A percentile compares a stretch with the other conserved stretches of the same genome.
phyloP scores from a whole-genome alignment of 2,113 vertebrate species.

The Suricata suricatta region DNA sequence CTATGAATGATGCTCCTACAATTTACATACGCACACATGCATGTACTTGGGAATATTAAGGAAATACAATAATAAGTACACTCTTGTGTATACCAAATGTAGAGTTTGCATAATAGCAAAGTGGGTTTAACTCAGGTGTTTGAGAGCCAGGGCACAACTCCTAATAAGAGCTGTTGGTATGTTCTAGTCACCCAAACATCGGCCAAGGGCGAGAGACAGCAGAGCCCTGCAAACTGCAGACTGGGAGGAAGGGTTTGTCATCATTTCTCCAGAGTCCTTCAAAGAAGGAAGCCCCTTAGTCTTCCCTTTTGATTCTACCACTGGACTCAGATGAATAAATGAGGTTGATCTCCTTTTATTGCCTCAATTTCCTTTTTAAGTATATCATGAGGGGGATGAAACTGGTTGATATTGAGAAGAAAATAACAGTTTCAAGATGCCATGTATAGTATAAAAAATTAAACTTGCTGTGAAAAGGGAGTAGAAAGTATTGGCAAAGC shows the following conservation, averaged over 20 bases:
- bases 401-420: not conserved
- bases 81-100: not conserved
- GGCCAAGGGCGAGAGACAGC: not conserved
- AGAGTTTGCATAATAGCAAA: not conserved
- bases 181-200: not conserved
- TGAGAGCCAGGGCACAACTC: not conserved
- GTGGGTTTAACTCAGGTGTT: not conserved
- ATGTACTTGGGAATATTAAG: not conserved
- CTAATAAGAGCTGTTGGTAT: not conserved
- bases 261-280: not conserved
- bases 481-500: not conserved
- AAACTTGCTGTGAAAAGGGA: not conserved
- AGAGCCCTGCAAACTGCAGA: not conserved
- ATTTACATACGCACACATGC: not conserved
- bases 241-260: rapidly evolving
- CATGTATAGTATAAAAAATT: not conserved
- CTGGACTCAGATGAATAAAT: not conserved
- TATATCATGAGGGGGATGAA: not conserved
- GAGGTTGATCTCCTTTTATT: not conserved
- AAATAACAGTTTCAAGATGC: not conserved
- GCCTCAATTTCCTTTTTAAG: not conserved
- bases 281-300: not conserved
- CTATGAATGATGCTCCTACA: not conserved
- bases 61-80: not conserved
- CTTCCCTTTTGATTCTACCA: not conserved